phyloP scores from a whole-genome alignment of 2,113 vertebrate genomes.

The Esox niger region DNA sequence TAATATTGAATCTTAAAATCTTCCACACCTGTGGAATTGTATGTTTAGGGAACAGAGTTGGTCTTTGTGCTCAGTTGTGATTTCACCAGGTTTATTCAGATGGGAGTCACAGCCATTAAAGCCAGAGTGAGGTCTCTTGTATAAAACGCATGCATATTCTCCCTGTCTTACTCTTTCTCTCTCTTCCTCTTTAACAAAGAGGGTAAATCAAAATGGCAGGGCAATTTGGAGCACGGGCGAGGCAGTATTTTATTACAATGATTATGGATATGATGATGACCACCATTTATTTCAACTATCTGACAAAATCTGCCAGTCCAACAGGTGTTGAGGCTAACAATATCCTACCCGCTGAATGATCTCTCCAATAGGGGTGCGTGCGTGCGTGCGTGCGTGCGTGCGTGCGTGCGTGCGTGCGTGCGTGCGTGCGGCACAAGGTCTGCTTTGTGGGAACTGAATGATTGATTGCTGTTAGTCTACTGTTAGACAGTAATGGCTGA shows the following conservation, averaged over 20 bases:
- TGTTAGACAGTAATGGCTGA: conserved; percentile 68
- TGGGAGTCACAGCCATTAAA: conserved; percentile 33
- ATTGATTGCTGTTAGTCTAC: conserved; percentile 63
- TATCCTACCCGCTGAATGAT: conserved; percentile 73
- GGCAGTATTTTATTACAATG: conserved; percentile 69
- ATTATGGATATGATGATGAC: conserved; percentile 76
- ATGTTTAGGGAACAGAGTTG: conserved; percentile 59
- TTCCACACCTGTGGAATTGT: conserved; percentile 58
- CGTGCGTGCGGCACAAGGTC: conserved; percentile 61
- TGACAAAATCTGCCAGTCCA: conserved; percentile 68
- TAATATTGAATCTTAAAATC: conserved; percentile 55
- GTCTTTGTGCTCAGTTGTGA: conserved; percentile 66
- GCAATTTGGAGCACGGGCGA: conserved; percentile 70
- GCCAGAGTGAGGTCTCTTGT: conserved; percentile 51
- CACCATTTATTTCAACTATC: conserved; percentile 73
- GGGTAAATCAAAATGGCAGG: conserved; percentile 68
- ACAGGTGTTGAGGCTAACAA: conserved; percentile 75
- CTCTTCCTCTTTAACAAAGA: conserved; percentile 27
- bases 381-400: conserved; percentile 49
- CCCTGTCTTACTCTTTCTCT: conserved; percentile 37
- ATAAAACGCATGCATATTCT: conserved; percentile 32
- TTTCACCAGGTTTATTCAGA: conserved; percentile 49
- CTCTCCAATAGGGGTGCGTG: conserved; percentile 21
- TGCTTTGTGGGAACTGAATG: conserved; percentile 61
- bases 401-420: conserved; percentile 62